Percentiles rank a stretch among this genome's conserved stretches.
Evolutionary conservation across 2,888 invertebrate species (phyloP).

Genomic region (Crioceris asparagi): DNA sequence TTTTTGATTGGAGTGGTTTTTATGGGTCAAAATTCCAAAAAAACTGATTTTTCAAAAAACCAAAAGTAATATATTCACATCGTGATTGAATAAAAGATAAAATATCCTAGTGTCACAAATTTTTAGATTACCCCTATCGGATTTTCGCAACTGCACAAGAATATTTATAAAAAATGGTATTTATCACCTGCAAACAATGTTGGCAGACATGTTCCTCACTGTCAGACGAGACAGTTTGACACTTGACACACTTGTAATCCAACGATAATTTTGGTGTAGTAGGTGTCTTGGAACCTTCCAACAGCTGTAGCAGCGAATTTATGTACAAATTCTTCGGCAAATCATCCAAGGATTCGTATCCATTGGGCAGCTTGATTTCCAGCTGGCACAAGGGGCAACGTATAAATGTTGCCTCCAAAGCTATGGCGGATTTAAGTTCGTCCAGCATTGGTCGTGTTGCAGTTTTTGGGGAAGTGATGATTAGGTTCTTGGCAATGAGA

Average conservation of each 20-base stretch:
- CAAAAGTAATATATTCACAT: no score
- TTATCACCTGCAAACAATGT: constrained; percentile 56
- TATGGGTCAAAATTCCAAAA: no score
- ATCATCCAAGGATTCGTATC: constrained; percentile 42
- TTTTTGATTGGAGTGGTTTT: no score
- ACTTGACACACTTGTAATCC: constrained; percentile 32
- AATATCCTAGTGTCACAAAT: no score
- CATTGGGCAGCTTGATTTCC: constrained; percentile 39
- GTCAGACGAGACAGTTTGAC: constrained; percentile 31
- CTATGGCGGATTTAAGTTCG: constrained; percentile 14
- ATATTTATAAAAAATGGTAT: no score
- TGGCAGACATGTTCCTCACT: constrained; percentile 37
- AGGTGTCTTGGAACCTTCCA: constrained; percentile 31
- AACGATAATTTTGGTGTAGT: constrained; percentile 11
- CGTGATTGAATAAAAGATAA: no score
- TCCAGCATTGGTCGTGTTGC: constrained; percentile 8
- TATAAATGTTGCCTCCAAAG: no score
- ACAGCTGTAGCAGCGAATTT: constrained; percentile 46
- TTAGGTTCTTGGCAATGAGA: constrained; percentile 22
- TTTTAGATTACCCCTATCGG: no score
- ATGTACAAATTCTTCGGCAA: constrained; percentile 61
- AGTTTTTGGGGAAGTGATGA: constrained; percentile 6
- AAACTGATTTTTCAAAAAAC: no score
- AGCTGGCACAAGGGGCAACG: constrained; percentile 50
- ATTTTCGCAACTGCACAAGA: no score